Conservation (phyloP, 2,888 invertebrate genomes). For the Ommatoiulus sabulosus region DNA sequence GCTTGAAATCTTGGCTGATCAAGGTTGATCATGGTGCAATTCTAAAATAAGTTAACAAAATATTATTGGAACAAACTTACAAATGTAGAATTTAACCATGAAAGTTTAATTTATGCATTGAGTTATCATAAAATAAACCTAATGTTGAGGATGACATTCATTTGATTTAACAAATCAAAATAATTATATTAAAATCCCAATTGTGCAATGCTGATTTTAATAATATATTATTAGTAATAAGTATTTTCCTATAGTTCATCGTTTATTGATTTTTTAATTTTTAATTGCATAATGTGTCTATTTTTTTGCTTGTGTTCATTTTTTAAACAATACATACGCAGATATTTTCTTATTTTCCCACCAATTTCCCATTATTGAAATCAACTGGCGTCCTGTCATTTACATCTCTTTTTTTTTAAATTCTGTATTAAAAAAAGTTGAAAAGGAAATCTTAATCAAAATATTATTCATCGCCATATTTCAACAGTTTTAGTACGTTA, state of each 20-base stretch:
- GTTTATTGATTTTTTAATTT: neutral
- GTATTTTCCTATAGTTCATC: neutral
- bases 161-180: constrained; percentile 1
- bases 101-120: too few relatives aligned
- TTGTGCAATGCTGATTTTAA: constrained; percentile 13
- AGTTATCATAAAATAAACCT: too few relatives aligned
- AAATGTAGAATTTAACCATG: too few relatives aligned
- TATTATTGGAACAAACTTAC: neutral
- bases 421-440: neutral
- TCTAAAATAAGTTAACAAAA: neutral
- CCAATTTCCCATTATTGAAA: neutral
- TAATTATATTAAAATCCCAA: neutral
- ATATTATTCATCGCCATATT: neutral
- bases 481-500: neutral
- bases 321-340: constrained; percentile 8
- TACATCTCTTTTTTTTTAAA: neutral
- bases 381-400: neutral
- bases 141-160: too few relatives aligned
- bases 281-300: constrained; percentile 13
- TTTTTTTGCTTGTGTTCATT: neutral
- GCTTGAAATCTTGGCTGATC: neutral
- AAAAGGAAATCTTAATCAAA: neutral
- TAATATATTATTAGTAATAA: neutral
- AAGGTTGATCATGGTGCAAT: neutral
- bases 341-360: constrained; percentile 4